Percentiles rank a stretch among this genome's conserved stretches.
phyloP scores from a whole-genome alignment of 1,140 invertebrate species.

The Centruroides sculpturatus region DNA sequence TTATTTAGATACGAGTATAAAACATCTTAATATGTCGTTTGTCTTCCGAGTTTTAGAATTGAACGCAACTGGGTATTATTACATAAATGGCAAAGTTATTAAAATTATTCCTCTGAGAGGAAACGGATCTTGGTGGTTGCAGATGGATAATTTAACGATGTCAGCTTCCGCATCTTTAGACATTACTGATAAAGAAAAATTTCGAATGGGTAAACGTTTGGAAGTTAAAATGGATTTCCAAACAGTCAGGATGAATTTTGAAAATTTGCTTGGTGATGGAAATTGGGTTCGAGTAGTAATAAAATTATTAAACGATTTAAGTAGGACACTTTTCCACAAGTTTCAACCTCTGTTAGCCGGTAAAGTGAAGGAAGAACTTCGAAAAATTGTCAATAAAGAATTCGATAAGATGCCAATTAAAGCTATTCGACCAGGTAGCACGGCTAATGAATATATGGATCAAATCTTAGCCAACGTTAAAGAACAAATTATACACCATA shows the following conservation, averaged over 20 bases:
- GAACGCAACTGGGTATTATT: conserved; percentile 2
- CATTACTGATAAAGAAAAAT: not conserved
- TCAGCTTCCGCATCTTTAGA: conserved; percentile 5
- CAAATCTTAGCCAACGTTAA: conserved; percentile 10
- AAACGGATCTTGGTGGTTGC: conserved; percentile 5
- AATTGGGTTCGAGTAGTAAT: conserved; percentile 10
- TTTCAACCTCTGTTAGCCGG: not conserved
- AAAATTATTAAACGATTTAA: conserved; percentile 3
- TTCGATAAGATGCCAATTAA: conserved; percentile 13
- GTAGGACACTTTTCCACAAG: not conserved
- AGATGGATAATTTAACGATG: conserved; percentile 8
- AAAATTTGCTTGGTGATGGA: conserved; percentile 13
- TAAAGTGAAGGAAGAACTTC: conserved; percentile 4
- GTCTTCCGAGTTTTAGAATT: conserved; percentile 2
- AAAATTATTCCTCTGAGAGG: conserved; percentile 11
- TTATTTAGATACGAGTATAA: too few relatives aligned
- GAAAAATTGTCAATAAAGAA: conserved; percentile 8
- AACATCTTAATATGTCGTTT: not conserved
- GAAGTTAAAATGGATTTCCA: conserved; percentile 12
- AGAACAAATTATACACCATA: conserved; percentile 1
- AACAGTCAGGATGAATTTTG: conserved; percentile 5
- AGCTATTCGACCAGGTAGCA: conserved; percentile 8
- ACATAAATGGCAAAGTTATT: conserved; percentile 8
- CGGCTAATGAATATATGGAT: conserved; percentile 12
- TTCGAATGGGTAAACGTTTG: conserved; percentile 7